Evolutionary conservation across 2,797 vertebrate species (phyloP).

Genomic region (Mionectes olivaceus): DNA sequence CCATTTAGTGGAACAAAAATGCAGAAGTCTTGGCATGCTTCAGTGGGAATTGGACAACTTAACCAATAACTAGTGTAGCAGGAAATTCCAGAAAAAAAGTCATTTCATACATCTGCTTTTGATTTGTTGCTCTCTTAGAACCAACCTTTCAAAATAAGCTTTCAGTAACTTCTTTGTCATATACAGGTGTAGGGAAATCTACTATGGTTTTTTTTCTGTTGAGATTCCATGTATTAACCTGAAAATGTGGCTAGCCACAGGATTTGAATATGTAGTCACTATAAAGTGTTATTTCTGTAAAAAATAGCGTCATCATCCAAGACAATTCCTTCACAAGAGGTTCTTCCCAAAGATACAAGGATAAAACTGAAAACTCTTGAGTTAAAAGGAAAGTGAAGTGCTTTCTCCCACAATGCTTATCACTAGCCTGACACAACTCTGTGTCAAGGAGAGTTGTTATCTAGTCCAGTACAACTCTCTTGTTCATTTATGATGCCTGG

Average conservation of each 20-base stretch:
- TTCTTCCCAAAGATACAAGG: neutral
- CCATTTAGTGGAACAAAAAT: neutral
- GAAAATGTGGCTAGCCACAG: neutral
- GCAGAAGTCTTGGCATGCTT: accelerated
- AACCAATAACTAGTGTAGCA: neutral
- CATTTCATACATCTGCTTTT: neutral
- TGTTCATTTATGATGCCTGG: neutral
- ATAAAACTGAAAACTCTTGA: neutral
- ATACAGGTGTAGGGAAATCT: neutral
- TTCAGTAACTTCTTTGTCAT: neutral
- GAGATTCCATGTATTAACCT: neutral
- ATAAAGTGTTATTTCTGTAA: neutral
- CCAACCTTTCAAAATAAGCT: neutral
- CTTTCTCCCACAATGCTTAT: neutral
- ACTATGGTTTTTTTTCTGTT: neutral
- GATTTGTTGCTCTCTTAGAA: neutral
- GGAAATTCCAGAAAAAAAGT: neutral
- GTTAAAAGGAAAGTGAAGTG: neutral
- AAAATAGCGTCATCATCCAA: neutral
- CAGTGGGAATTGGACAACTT: neutral
- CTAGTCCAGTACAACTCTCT: neutral
- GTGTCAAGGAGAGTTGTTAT: neutral
- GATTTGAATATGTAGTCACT: neutral
- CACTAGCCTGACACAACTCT: neutral
- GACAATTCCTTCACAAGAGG: neutral